These are phyloP conservation scores for Halesus radiatus DNA, from an alignment of 1,140 invertebrate species.

Conservation along the genomic window DNA sequence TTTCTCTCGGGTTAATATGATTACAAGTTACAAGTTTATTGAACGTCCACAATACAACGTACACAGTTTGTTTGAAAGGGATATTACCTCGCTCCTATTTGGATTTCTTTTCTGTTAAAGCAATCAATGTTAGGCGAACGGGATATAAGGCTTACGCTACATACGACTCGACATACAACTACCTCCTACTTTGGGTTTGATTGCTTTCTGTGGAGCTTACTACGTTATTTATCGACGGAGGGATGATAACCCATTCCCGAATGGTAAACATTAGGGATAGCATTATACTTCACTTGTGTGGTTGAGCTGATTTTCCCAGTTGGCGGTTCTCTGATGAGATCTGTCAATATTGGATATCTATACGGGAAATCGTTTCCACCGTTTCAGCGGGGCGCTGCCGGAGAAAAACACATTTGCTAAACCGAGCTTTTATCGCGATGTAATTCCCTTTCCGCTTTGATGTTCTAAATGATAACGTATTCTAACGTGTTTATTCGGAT, in stretches of 20 bases:
- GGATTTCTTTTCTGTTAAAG: constrained; percentile 52
- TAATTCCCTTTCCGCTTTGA: not conserved
- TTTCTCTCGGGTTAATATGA: constrained; percentile 25
- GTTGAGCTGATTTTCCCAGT: constrained; percentile 29
- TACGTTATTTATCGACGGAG: constrained; percentile 43
- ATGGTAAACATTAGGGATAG: constrained; percentile 51
- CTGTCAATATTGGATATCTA: constrained; percentile 53
- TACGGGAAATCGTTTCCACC: constrained; percentile 37
- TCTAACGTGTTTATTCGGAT: constrained; percentile 1
- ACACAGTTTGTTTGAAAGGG: constrained; percentile 46
- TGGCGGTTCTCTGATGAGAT: constrained; percentile 42
- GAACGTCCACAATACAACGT: constrained; percentile 40
- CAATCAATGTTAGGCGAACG: constrained; percentile 47
- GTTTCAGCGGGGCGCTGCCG: not conserved
- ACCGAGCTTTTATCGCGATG: constrained; percentile 5
- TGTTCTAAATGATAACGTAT: not conserved
- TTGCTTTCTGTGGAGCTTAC: constrained; percentile 37
- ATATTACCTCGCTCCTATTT: constrained; percentile 40
- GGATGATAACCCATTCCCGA: constrained; percentile 40
- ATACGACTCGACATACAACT: constrained; percentile 21
- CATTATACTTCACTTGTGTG: constrained; percentile 43
- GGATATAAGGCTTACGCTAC: constrained; percentile 45
- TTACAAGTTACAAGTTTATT: constrained; percentile 18
- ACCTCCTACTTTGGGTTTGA: constrained; percentile 39
- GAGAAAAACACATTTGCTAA: constrained; percentile 11